Conservation (phyloP, 2,113 vertebrate species). For the Mirounga angustirostris region DNA sequence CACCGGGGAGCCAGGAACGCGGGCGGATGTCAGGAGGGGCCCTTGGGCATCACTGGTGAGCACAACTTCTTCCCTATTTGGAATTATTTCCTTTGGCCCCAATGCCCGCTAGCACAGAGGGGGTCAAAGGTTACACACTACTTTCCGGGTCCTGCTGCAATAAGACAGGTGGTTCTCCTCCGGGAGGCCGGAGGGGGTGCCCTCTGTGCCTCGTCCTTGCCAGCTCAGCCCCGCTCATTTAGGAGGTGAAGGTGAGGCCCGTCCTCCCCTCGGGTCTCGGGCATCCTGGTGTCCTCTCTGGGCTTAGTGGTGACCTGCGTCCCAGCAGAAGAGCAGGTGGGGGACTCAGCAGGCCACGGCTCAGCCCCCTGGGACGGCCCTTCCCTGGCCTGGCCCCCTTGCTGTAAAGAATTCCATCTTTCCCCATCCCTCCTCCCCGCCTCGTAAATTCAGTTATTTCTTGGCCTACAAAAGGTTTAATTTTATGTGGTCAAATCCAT, state of each 20-base stretch:
- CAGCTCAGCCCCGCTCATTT: background rate
- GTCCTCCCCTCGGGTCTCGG: background rate
- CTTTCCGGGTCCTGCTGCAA: background rate
- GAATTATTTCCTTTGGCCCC: background rate
- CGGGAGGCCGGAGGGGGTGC: rapidly evolving
- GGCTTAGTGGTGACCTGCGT: background rate
- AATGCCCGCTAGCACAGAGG: background rate
- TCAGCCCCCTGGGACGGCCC: background rate
- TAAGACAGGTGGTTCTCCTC: background rate
- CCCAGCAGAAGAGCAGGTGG: background rate
- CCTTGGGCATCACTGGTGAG: background rate
- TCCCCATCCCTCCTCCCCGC: rapidly evolving
- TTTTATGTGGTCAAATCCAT: background rate
- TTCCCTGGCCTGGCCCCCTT: too few species aligned
- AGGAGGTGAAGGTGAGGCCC: too few species aligned
- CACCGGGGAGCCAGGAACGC: background rate
- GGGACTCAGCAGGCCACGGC: background rate
- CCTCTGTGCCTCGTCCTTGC: background rate
- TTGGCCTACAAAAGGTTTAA: background rate
- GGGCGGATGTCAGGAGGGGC: background rate
- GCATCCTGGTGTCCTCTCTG: background rate
- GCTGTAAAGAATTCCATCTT: background rate
- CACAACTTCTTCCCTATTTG: background rate
- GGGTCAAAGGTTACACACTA: background rate
- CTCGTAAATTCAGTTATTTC: background rate